These are phyloP conservation scores for Psittacula cyanocephala DNA, from an alignment of 2,113 vertebrate species.

Conservation along the genomic window DNA sequence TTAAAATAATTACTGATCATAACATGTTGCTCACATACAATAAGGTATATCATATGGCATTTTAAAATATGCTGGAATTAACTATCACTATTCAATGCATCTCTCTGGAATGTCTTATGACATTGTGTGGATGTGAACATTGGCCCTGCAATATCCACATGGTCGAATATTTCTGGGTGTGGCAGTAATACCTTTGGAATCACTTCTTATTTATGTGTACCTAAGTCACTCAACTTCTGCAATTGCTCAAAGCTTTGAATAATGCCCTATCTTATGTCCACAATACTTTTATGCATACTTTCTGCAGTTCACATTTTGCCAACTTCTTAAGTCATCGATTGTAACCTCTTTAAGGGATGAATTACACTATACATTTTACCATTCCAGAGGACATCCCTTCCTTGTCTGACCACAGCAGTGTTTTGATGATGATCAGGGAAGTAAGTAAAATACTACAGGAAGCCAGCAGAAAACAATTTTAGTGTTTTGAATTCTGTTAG, in stretches of 20 bases:
- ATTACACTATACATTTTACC: neutral
- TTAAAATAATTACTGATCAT: neutral
- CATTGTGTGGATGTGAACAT: neutral
- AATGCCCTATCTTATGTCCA: neutral
- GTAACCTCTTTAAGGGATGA: neutral
- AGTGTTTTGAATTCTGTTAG: neutral
- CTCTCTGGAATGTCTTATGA: neutral
- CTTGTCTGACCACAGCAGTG: neutral
- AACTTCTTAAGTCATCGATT: neutral
- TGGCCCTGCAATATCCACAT: neutral
- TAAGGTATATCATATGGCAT: neutral
- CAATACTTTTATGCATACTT: neutral
- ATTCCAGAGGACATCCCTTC: neutral
- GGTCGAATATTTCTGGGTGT: neutral
- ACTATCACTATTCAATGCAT: neutral
- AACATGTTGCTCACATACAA: neutral
- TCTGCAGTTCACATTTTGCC: neutral
- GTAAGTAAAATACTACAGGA: neutral
- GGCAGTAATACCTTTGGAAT: neutral
- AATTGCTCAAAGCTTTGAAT: neutral
- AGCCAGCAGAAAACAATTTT: neutral
- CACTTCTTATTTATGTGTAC: neutral
- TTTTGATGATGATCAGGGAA: neutral
- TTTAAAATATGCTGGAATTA: neutral
- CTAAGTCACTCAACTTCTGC: neutral